Percentiles rank a stretch among this genome's conserved stretches.
phyloP scores from a whole-genome alignment of 2,113 vertebrate species.

The Eleginops maclovinus region DNA sequence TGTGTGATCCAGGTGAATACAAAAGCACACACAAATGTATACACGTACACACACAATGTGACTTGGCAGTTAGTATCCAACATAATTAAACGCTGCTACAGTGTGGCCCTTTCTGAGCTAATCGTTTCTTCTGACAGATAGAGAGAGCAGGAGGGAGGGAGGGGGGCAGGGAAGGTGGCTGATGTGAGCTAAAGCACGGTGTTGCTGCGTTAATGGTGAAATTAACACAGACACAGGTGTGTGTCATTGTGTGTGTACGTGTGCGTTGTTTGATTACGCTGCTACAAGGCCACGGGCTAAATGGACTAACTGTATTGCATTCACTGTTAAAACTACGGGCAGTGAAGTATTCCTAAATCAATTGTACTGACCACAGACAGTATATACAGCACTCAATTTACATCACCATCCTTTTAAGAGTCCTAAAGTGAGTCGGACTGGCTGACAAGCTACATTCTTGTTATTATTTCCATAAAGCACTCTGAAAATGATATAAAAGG shows the following conservation, averaged over 20 bases:
- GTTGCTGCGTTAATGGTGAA: conserved; percentile 20
- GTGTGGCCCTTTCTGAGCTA: conserved; percentile 43
- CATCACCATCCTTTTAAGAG: not conserved
- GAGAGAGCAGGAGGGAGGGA: conserved; percentile 7
- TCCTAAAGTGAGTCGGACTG: not conserved
- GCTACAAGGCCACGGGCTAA: not conserved
- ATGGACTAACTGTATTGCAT: not conserved
- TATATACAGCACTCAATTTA: conserved; percentile 10
- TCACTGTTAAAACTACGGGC: conserved; percentile 2
- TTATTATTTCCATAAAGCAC: not conserved
- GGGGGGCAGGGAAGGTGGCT: conserved; percentile 3
- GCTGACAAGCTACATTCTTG: not conserved
- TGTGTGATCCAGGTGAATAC: conserved; percentile 14
- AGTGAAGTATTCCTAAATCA: conserved; percentile 23
- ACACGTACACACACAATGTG: not conserved
- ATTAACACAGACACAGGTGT: conserved; percentile 29
- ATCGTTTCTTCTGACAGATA: conserved; percentile 31
- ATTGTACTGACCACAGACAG: conserved; percentile 1
- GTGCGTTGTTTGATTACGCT: not conserved
- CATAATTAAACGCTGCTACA: conserved; percentile 66
- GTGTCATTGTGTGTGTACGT: not conserved
- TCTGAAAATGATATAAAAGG: not conserved
- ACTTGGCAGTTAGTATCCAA: conserved; percentile 44
- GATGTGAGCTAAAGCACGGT: conserved; percentile 6
- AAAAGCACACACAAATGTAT: not conserved